These are phyloP conservation scores for Phylloscopus whistleri DNA, from an alignment of 2,113 vertebrate species.

Conservation along the genomic window DNA sequence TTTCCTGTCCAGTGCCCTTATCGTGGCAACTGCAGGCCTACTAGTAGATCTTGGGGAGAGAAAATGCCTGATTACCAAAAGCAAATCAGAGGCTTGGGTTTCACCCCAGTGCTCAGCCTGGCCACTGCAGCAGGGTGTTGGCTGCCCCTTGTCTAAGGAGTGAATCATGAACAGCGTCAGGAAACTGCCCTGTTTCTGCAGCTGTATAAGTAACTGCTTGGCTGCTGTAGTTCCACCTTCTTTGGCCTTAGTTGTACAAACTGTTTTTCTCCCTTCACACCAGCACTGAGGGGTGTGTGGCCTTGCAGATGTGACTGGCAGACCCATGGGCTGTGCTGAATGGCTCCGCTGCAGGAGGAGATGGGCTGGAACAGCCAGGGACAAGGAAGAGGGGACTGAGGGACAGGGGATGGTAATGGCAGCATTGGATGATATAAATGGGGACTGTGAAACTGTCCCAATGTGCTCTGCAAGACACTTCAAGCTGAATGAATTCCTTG, in stretches of 20 bases:
- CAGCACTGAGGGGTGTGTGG: not conserved
- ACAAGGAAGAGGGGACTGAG: not conserved
- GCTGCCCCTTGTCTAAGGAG: not conserved
- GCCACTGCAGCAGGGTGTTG: not conserved
- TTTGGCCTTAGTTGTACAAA: not conserved
- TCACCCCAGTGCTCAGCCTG: not conserved
- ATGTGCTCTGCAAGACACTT: not conserved
- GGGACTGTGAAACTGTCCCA: not conserved
- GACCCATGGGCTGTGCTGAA: not conserved
- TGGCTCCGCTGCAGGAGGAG: not conserved
- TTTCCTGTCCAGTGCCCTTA: not conserved
- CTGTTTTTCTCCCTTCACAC: not conserved
- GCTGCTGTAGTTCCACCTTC: not conserved
- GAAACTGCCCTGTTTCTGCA: not conserved
- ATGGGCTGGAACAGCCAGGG: not conserved
- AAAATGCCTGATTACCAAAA: not conserved
- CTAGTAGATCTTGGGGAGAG: not conserved
- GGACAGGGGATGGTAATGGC: not conserved
- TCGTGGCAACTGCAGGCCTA: not conserved
- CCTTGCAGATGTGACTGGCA: not conserved
- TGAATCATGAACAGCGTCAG: not conserved
- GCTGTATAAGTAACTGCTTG: not conserved
- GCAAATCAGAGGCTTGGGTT: not conserved
- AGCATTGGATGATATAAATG: not conserved
- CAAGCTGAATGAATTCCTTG: not conserved